Base-by-base conservation (phyloP, 2,113 vertebrate species). In the Platysteira castanea region DNA sequence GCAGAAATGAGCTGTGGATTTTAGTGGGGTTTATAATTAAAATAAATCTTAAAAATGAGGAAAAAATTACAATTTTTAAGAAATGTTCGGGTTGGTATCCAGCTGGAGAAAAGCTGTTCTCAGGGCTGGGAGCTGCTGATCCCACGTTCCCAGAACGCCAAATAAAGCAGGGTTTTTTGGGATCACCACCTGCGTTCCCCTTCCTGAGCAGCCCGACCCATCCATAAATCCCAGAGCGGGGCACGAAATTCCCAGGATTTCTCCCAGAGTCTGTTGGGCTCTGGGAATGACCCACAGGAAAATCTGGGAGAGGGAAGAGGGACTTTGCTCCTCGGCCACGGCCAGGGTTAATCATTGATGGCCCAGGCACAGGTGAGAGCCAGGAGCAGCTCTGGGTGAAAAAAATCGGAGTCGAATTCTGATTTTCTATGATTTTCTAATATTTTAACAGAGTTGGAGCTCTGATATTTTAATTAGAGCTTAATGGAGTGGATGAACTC, bases 181-280 rank as follows among this genome's bases (percentile, higher is more conserved):
- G 27, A 23, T 37, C 70, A 16, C 19, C 11, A 22, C 28, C 71
- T 31, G 39, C 35, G 28, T 7, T 13, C 49, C 8, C 39, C 26
- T 46, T 28, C 71, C 57, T 13, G 26, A 11, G 15, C 5, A 0
- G 11, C 6, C 42, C 53, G 11, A 4, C 7, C 7, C 2, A 12
- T 2, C 26, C 37, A 14, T 5, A 3, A 18, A 46, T 14, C 33
- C 42, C 71, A 17, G 52, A 1, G 7, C n/a, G 4, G 50, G 85
- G 64, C 6, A 37, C 33, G 28, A 11, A 27, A 23, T 13, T 15
- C 13, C 61, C 1, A 0, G 33, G 57, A 47, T 28, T 78, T 41
- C 19, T 33, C 7, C 0, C 30, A 17, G 54, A 10, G 7, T 8
- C 1, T 2, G 0, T 13, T 41, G 7, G 37, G 71, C 44, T 63